These are phyloP conservation scores for Myopa testacea DNA, from an alignment of 2,888 invertebrate genomes.

Conservation along the genomic window DNA sequence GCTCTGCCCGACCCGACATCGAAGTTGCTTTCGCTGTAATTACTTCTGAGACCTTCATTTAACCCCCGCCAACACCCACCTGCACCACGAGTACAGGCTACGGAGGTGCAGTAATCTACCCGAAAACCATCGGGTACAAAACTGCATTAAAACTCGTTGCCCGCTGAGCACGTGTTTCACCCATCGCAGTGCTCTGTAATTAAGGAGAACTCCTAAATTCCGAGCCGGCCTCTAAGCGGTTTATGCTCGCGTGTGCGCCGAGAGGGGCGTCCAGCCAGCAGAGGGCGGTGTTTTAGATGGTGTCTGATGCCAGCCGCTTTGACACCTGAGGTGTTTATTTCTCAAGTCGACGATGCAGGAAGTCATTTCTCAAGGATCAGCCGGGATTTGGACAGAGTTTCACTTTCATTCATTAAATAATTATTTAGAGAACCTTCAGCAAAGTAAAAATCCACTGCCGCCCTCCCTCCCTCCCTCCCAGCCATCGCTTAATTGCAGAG, in stretches of 20 bases:
- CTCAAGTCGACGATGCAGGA: constrained; percentile 14
- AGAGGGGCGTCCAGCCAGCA: background rate
- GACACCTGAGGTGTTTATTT: constrained; percentile 36
- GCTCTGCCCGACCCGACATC: background rate
- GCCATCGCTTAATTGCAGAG: background rate
- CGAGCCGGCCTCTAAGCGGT: background rate
- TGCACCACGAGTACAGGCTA: no score
- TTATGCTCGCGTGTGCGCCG: background rate
- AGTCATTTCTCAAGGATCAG: constrained; percentile 25
- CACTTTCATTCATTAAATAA: constrained; percentile 33
- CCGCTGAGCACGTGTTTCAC: constrained; percentile 27
- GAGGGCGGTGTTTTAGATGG: background rate
- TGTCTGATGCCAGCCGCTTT: constrained; percentile 6
- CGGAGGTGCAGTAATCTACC: no score
- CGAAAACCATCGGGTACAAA: background rate
- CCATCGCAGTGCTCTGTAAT: constrained; percentile 32
- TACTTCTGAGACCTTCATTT: no score
- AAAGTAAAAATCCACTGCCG: no score
- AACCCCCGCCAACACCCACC: no score
- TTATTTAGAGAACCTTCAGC: background rate
- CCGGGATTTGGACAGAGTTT: constrained; percentile 13
- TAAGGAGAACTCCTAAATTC: constrained; percentile 28
- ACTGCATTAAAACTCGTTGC: background rate
- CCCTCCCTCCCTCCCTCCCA: background rate
- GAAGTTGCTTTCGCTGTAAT: background rate